Percentiles rank a stretch among this genome's conserved stretches.
phyloP scores from a whole-genome alignment of 2,113 vertebrate species.

The Melanostigma gelatinosum region DNA sequence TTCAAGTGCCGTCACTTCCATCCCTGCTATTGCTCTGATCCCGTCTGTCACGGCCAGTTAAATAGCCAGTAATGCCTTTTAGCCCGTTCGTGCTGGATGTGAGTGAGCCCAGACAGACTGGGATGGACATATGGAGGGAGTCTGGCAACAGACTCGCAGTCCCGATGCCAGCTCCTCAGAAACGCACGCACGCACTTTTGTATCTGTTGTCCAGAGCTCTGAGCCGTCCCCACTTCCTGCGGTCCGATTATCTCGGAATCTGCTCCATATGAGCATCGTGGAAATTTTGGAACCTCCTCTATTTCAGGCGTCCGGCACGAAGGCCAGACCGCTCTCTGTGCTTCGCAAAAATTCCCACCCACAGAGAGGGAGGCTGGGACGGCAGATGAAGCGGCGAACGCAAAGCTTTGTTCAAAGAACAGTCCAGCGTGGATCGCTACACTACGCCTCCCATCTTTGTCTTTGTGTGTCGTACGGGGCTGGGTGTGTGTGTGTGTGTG shows the following conservation, averaged over 20 bases:
- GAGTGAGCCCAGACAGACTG: constrained; percentile 65
- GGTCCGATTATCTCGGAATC: constrained; percentile 66
- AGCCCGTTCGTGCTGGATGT: constrained; percentile 59
- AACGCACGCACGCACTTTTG: constrained; percentile 28
- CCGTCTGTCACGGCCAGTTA: constrained; percentile 49
- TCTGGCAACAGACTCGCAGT: constrained; percentile 59
- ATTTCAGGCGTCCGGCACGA: constrained; percentile 57
- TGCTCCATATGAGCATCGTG: constrained; percentile 57
- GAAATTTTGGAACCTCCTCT: constrained; percentile 66
- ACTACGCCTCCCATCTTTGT: constrained; percentile 24
- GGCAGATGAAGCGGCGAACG: constrained; percentile 33
- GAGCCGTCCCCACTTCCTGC: constrained; percentile 54
- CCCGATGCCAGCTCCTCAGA: constrained; percentile 56
- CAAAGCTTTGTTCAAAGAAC: constrained; percentile 53
- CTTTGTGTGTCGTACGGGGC: constrained; percentile 22
- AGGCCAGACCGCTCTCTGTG: constrained; percentile 21
- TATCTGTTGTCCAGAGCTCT: constrained; percentile 33
- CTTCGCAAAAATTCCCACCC: constrained; percentile 35
- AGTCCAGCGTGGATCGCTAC: constrained; percentile 29
- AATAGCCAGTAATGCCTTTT: constrained; percentile 69
- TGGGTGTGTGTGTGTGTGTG: constrained; percentile 29
- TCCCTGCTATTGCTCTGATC: constrained; percentile 46
- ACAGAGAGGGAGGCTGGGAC: constrained; percentile 44
- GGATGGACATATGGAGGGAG: constrained; percentile 78
- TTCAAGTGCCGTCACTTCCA: constrained; percentile 47